Conservation (phyloP, 1,140 invertebrate genomes). For the Danaus plexippus region DNA sequence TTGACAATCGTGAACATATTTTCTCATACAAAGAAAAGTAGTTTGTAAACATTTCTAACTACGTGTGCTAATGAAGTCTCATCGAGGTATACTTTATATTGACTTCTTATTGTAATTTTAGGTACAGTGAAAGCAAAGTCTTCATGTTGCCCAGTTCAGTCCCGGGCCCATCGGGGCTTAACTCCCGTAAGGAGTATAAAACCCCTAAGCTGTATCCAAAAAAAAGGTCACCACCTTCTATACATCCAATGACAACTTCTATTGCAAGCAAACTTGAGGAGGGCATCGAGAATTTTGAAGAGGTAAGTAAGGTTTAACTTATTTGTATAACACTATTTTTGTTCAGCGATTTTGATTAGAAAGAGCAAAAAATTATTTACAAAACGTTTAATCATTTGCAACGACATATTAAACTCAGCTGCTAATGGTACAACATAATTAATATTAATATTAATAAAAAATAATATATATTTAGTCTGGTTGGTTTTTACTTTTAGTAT, state of each 20-base stretch:
- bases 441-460: too few species aligned
- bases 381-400: too few species aligned
- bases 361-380: too few species aligned
- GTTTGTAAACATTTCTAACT: too few species aligned
- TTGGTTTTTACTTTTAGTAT: too few species aligned
- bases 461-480: too few species aligned
- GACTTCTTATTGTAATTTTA: not conserved
- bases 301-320: not conserved
- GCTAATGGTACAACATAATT: too few species aligned
- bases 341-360: too few species aligned
- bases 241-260: not conserved
- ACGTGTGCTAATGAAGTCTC: not conserved
- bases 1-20: not conserved
- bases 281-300: slow-evolving; percentile 3
- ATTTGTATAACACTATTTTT: too few species aligned
- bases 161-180: not conserved
- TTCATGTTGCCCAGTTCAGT: not conserved
- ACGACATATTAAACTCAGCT: too few species aligned
- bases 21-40: too few species aligned
- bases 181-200: not conserved
- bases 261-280: not conserved
- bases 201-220: not conserved
- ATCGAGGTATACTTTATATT: not conserved
- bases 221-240: not conserved
- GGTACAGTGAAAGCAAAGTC: slow-evolving; percentile 4